Percentiles rank a stretch among this genome's conserved stretches.
phyloP scores from a whole-genome alignment of 1,140 invertebrate genomes.

The Drosophila elegans region DNA sequence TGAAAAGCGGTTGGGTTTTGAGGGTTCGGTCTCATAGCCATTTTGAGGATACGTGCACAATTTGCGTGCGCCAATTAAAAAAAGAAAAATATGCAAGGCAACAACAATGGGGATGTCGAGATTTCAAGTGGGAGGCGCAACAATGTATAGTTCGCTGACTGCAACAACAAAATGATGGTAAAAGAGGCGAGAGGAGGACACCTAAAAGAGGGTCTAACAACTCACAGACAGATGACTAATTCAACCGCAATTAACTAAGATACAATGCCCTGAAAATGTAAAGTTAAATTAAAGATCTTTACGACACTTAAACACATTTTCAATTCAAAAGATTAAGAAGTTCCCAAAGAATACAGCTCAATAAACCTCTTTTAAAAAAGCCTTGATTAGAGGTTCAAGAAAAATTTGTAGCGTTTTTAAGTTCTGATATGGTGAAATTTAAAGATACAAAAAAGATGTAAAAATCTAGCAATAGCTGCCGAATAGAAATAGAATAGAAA shows the following conservation, averaged over 20 bases:
- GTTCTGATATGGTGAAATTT: too few relatives aligned
- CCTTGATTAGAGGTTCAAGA: neutral
- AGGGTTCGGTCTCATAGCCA: slow-evolving; percentile 46
- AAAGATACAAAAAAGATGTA: too few relatives aligned
- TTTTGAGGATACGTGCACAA: slow-evolving; percentile 77
- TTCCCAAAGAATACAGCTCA: neutral
- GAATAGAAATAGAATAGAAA: too few relatives aligned
- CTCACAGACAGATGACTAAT: slow-evolving; percentile 30
- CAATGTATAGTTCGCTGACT: slow-evolving; percentile 72
- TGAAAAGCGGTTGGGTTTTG: slow-evolving; percentile 18
- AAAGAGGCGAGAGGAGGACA: neutral
- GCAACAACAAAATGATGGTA: slow-evolving; percentile 39
- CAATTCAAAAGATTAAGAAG: neutral
- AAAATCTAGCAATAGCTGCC: too few relatives aligned
- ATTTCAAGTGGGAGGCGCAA: slow-evolving; percentile 32
- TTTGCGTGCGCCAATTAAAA: slow-evolving; percentile 80
- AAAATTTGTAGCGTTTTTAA: too few relatives aligned
- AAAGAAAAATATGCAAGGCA: slow-evolving; percentile 38
- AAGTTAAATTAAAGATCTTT: neutral
- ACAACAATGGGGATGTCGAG: too few relatives aligned
- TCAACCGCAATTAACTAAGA: slow-evolving; percentile 23
- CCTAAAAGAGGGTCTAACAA: slow-evolving; percentile 15
- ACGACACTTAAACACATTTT: neutral
- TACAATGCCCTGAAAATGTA: slow-evolving; percentile 22
- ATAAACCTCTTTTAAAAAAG: neutral